phyloP scores from a whole-genome alignment of 2,888 invertebrate genomes.

The Craniophora ligustri region DNA sequence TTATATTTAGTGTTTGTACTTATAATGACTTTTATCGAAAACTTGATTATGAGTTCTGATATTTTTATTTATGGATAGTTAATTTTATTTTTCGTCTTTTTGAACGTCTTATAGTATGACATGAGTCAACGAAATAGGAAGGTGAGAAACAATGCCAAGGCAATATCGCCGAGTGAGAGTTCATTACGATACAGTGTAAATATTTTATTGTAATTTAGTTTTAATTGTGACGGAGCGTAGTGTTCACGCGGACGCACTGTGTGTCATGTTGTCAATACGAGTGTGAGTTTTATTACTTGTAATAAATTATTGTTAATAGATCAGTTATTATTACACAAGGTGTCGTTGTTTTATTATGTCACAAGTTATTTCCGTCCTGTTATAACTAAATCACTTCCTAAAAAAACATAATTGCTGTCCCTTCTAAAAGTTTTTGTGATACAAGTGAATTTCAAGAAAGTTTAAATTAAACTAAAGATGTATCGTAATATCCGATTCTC shows the following conservation, averaged over 20 bases:
- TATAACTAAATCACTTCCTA: too few relatives aligned
- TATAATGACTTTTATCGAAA: conserved; percentile 25
- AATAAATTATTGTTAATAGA: conserved; percentile 88
- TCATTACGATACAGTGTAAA: conserved; percentile 67
- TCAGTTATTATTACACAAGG: conserved; percentile 77
- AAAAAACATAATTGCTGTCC: too few relatives aligned
- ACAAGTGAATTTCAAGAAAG: too few relatives aligned
- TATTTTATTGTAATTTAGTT: conserved; percentile 71
- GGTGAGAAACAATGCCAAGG: conserved; percentile 47
- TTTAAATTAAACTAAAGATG: too few relatives aligned
- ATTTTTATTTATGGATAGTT: conserved; percentile 35
- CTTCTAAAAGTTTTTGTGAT: too few relatives aligned
- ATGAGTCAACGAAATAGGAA: conserved; percentile 13
- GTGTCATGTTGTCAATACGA: conserved; percentile 76
- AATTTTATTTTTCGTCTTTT: conserved; percentile 27
- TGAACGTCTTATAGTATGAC: conserved; percentile 20
- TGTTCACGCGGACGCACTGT: conserved; percentile 70
- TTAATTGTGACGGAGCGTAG: conserved; percentile 60
- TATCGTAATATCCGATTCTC: too few relatives aligned
- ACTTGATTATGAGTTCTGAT: conserved; percentile 15
- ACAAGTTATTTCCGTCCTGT: too few relatives aligned
- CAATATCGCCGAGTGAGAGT: conserved; percentile 56
- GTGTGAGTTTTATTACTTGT: conserved; percentile 82
- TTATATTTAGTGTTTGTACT: conserved; percentile 43
- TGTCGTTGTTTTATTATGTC: conserved; percentile 37